A percentile compares a stretch with the other conserved stretches of the same genome.
phyloP scores from a whole-genome alignment of 2,113 vertebrate species.

The Pavo muticus region DNA sequence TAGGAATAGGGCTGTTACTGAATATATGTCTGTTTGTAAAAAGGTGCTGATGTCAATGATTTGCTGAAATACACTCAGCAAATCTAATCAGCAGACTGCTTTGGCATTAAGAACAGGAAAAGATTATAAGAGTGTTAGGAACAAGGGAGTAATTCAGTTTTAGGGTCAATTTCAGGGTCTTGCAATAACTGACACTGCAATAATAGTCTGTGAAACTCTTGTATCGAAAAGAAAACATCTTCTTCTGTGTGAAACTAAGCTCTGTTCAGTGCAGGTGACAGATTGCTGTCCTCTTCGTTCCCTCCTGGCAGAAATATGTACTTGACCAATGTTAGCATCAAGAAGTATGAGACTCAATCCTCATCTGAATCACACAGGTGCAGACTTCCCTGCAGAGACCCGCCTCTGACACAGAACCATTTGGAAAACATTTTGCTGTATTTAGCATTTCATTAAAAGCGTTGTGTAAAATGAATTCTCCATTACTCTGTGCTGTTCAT shows the following conservation, averaged over 20 bases:
- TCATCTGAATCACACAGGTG: constrained; percentile 15
- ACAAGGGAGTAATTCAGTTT: not conserved
- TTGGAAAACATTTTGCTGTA: constrained; percentile 73
- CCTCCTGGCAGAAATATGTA: not conserved
- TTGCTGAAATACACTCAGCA: constrained; percentile 24
- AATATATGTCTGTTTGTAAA: not conserved
- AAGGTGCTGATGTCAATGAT: constrained; percentile 33
- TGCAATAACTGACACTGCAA: constrained; percentile 11
- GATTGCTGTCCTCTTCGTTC: not conserved
- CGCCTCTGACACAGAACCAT: constrained; percentile 36
- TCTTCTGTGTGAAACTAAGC: not conserved
- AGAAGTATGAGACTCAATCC: not conserved
- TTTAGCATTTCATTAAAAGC: constrained; percentile 72
- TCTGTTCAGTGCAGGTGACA: not conserved
- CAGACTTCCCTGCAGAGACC: constrained; percentile 14
- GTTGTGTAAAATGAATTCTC: constrained; percentile 69
- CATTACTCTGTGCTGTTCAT: constrained; percentile 53
- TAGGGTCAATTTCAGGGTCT: not conserved
- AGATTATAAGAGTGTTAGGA: constrained; percentile 36
- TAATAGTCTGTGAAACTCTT: not conserved
- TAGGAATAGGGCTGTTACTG: not conserved
- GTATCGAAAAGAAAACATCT: not conserved
- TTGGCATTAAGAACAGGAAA: constrained; percentile 45
- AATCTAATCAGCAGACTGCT: constrained; percentile 24
- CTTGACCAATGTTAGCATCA: not conserved